phyloP scores from a whole-genome alignment of 1,140 invertebrate species.

The Samia ricini region DNA sequence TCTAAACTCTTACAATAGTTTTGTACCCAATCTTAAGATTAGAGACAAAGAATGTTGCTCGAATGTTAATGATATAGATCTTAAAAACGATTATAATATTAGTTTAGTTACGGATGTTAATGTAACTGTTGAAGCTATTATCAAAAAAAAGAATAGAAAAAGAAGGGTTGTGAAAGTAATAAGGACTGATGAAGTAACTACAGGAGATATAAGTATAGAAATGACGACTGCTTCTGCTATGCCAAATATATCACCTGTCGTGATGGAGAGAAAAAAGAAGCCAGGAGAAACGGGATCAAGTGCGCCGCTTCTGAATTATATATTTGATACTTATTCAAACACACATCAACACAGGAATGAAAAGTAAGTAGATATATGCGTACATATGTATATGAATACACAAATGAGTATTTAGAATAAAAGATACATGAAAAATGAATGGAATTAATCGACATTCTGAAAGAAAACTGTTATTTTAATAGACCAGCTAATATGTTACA shows the following conservation, averaged over 20 bases:
- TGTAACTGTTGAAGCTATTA: constrained; percentile 27
- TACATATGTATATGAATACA: too few relatives aligned
- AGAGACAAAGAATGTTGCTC: constrained; percentile 33
- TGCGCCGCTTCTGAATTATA: constrained; percentile 68
- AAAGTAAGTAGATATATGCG: constrained; percentile 42
- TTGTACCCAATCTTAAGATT: constrained; percentile 30
- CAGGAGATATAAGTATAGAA: constrained; percentile 25
- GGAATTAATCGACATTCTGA: too few relatives aligned
- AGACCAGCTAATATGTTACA: too few relatives aligned
- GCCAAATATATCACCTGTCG: constrained; percentile 30
- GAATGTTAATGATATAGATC: constrained; percentile 22
- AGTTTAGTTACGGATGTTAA: constrained; percentile 35
- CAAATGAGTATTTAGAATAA: too few relatives aligned
- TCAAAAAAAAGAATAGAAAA: constrained; percentile 45
- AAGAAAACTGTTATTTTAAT: too few relatives aligned
- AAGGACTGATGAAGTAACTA: constrained; percentile 31
- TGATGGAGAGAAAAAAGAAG: constrained; percentile 48
- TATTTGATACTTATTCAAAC: constrained; percentile 70
- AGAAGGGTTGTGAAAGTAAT: constrained; percentile 49
- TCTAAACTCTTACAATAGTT: constrained; percentile 37
- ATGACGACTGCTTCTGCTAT: constrained; percentile 23
- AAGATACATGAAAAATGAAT: too few relatives aligned
- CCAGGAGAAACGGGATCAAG: constrained; percentile 62
- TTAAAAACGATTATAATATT: constrained; percentile 17
- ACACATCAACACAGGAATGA: constrained; percentile 69